Conservation (phyloP, 2,113 vertebrate genomes). For the Taurulus bubalis region DNA sequence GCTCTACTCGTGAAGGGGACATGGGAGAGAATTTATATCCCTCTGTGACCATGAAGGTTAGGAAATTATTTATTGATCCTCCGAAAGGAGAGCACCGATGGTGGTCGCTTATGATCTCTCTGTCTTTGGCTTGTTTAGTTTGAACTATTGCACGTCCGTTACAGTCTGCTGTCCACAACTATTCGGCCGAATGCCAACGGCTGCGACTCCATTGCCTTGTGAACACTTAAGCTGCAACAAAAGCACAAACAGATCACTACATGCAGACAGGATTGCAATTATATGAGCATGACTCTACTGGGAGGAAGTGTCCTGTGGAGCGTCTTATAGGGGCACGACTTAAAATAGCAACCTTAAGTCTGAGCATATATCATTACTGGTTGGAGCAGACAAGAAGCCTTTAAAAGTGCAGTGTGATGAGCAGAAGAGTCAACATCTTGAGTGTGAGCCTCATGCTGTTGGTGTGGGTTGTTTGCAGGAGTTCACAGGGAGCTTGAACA, state of each 20-base stretch:
- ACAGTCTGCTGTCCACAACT: constrained; percentile 12
- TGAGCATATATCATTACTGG: constrained; percentile 1
- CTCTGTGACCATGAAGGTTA: constrained; percentile 44
- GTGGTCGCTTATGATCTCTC: constrained; percentile 46
- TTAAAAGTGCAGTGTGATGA: neutral
- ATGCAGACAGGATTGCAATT: neutral
- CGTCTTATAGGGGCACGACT: constrained; percentile 29
- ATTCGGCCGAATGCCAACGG: neutral
- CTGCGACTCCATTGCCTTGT: neutral
- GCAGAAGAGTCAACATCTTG: neutral
- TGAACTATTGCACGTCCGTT: constrained; percentile 43
- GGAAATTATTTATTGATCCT: constrained; percentile 73
- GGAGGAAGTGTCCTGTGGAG: constrained; percentile 32
- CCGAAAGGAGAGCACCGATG: constrained; percentile 26
- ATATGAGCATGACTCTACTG: constrained; percentile 8
- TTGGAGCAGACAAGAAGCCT: neutral
- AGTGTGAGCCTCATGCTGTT: neutral
- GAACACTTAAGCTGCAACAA: constrained; percentile 27
- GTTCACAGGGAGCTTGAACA: neutral
- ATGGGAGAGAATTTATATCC: constrained; percentile 49
- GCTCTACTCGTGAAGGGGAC: constrained; percentile 16
- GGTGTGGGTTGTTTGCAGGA: neutral
- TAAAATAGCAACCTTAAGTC: constrained; percentile 48
- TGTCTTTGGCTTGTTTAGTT: constrained; percentile 29
- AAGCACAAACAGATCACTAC: constrained; percentile 2